These are phyloP conservation scores for Grammomys surdaster DNA, from an alignment of 2,113 vertebrate species.

Conservation along the genomic window DNA sequence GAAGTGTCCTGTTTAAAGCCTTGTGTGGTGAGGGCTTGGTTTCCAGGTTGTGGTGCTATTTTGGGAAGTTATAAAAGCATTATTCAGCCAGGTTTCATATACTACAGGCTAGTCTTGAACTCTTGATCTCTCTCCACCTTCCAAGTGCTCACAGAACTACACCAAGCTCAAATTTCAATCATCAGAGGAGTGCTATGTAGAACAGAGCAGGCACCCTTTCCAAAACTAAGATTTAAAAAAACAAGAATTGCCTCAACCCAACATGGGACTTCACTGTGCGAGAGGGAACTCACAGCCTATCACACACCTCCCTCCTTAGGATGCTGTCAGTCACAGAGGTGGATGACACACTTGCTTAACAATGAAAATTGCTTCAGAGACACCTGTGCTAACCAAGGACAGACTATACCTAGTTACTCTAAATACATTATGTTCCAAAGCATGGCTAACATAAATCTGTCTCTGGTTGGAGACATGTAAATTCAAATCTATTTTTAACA, in stretches of 20 bases:
- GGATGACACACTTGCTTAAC: neutral
- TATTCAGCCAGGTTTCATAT: neutral
- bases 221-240: slow-evolving; percentile 34
- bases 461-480: neutral
- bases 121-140: neutral
- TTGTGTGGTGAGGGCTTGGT: neutral
- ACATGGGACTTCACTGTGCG: neutral
- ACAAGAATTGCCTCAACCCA: neutral
- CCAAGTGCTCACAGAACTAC: neutral
- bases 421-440: slow-evolving; percentile 8
- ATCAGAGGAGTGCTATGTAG: neutral
- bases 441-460: neutral
- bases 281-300: neutral
- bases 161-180: neutral
- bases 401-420: neutral
- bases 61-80: neutral
- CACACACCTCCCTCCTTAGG: neutral
- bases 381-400: neutral
- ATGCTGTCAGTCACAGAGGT: neutral
- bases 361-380: neutral
- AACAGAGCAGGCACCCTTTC: neutral
- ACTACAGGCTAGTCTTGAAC: neutral
- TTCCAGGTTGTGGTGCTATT: neutral
- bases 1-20: neutral
- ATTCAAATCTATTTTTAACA: slow-evolving; percentile 26